Evolutionary conservation across 2,113 vertebrate genomes (phyloP).

Genomic region (Rostratula benghalensis): DNA sequence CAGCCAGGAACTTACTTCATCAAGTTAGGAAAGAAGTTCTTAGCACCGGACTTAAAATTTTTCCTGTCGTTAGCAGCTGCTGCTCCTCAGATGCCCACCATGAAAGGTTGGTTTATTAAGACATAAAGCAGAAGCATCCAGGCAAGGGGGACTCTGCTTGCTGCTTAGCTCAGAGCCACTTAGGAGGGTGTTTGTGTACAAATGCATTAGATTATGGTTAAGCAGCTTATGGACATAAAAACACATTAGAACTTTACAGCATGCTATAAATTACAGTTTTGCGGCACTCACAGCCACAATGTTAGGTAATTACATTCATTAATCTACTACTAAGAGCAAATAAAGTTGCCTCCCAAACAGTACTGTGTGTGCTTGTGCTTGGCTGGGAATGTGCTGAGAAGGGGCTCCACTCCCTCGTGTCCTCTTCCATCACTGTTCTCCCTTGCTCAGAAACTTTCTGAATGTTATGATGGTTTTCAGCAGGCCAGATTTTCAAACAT

Average conservation of each 20-base stretch:
- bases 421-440: neutral
- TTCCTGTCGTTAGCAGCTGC: constrained; percentile 56
- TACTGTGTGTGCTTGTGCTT: constrained; percentile 29
- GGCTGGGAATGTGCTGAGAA: constrained; percentile 43
- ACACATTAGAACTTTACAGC: constrained; percentile 82
- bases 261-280: constrained; percentile 80
- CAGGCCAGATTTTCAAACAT: neutral
- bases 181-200: constrained; percentile 70
- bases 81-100: constrained; percentile 49
- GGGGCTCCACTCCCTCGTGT: neutral
- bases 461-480: neutral
- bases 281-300: constrained; percentile 71
- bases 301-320: constrained; percentile 84
- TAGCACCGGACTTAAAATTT: constrained; percentile 15
- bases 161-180: constrained; percentile 66
- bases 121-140: constrained; percentile 33
- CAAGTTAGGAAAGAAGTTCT: neutral
- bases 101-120: constrained; percentile 57
- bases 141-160: constrained; percentile 47
- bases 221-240: constrained; percentile 84
- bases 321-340: constrained; percentile 81
- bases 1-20: neutral
- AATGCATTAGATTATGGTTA: constrained; percentile 80
- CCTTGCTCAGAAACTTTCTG: neutral
- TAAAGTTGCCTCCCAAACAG: constrained; percentile 74